These are phyloP conservation scores for Melikaiella ostensackeni DNA, from an alignment of 2,888 invertebrate genomes.

Conservation along the genomic window DNA sequence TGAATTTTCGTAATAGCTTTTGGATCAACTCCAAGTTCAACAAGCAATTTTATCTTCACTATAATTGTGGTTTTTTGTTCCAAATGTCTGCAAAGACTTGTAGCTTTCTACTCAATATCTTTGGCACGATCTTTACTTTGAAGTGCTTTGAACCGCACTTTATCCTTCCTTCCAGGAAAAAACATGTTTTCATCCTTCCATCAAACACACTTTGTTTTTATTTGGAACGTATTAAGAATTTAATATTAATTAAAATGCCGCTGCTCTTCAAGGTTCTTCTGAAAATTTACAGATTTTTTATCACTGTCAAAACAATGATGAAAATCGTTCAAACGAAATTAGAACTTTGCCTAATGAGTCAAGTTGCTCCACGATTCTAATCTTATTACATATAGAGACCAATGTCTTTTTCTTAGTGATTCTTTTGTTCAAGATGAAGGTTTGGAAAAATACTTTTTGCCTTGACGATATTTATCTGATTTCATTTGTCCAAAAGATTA, in stretches of 20 bases:
- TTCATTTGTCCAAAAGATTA: neutral
- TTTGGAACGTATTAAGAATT: neutral
- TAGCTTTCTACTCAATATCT: conserved; percentile 13
- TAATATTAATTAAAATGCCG: neutral
- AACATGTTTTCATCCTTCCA: conserved; percentile 32
- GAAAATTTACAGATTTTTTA: neutral
- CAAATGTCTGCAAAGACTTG: conserved; percentile 5
- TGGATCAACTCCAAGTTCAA: conserved; percentile 34
- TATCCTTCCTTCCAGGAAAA: conserved; percentile 25
- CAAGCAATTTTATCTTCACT: conserved; percentile 24
- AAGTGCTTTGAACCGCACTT: neutral
- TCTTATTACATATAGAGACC: neutral
- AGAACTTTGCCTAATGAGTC: neutral
- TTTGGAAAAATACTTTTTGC: neutral
- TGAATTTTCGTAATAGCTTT: neutral
- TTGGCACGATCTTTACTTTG: conserved; percentile 11
- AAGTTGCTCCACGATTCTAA: neutral
- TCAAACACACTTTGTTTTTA: neutral
- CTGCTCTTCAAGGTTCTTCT: neutral
- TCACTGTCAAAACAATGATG: neutral
- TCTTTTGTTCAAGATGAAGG: neutral
- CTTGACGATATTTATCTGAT: neutral
- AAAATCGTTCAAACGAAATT: neutral
- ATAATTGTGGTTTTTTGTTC: conserved; percentile 15
- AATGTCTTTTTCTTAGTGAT: neutral